Conservation (phyloP, 1,140 invertebrate species). For the Micrasema minimum region DNA sequence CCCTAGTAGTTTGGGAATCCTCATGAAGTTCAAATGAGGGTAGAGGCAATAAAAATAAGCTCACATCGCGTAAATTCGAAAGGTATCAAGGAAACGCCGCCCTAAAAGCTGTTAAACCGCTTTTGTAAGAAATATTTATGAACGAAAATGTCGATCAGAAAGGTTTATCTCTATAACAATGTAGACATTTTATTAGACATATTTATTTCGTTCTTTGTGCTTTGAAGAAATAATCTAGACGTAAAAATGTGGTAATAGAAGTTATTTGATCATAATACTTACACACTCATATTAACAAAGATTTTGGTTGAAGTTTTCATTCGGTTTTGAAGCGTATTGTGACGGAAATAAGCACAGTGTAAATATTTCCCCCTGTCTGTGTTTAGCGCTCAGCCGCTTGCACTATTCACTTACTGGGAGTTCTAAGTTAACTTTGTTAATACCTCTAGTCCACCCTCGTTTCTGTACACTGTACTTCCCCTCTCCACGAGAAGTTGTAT, state of each 20-base stretch:
- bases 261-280: too few species aligned
- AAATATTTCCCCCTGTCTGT: neutral
- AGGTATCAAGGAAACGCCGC: conserved; percentile 38
- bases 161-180: conserved; percentile 32
- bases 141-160: conserved; percentile 31
- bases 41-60: conserved; percentile 50
- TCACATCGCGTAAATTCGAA: conserved; percentile 35
- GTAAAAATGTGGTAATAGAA: too few species aligned
- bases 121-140: conserved; percentile 45
- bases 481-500: conserved; percentile 27
- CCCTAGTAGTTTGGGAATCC: conserved; percentile 20
- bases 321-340: too few species aligned
- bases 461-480: neutral
- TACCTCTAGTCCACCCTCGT: conserved; percentile 23
- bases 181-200: conserved; percentile 17
- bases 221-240: neutral
- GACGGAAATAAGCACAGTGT: too few species aligned
- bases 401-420: conserved; percentile 43
- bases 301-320: too few species aligned
- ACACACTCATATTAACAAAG: too few species aligned
- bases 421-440: conserved; percentile 45
- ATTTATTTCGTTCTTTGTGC: conserved; percentile 30
- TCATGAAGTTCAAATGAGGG: conserved; percentile 52
- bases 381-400: conserved; percentile 18
- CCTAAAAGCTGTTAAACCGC: conserved; percentile 49